Evolutionary conservation across 1,140 invertebrate species (phyloP), one percentile per base, ranked within the genome.

Genomic region (Ptiloglossa arizonensis): DNA sequence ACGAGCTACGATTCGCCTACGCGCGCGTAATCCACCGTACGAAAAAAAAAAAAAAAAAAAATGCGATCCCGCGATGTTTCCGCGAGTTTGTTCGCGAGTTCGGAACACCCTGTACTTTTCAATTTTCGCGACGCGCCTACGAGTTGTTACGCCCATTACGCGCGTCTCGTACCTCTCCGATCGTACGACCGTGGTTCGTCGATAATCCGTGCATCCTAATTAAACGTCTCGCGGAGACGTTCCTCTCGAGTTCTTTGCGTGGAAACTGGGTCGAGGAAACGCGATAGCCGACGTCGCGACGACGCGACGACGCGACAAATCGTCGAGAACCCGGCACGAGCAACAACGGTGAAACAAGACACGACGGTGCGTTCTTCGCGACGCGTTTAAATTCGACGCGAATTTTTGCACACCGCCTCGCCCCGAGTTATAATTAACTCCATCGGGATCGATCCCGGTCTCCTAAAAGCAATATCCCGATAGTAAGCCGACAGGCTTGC

Each of bases 381-480:
- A 15, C 22, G 27, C 1, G n/a, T n/a, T n/a, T n/a, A 22, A 81
- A 72, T 66, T 78, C 52, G 50, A 46, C 24, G 11, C n/a, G 1
- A 50, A n/a, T n/a, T 15, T 15, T 41, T 64, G 17, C 6, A 17
- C 62, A 27, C 9, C n/a, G 19, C 27, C 11, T 48, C 17, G 22
- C 56, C 13, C 54, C 48, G 48, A 44, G 24, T 67, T 48, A 60
- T 66, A 78, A 81, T 80, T 77, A 70, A 76, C 44, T 50, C 17
- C 5, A 35, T 22, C 38, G n/a, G 11, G 6, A 24, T 77, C 67
- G 66, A 70, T 64, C 17, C 44, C 6, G 44, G 41, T 60, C 11
- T 78, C n/a, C 24, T 35, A 22, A 24, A 66, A 57, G 52, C 52
- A 48, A 66, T 59, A 71, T 66, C 32, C 46, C 46, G 67, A 69